These are phyloP conservation scores for Nycticebus coucang DNA, from an alignment of 2,113 vertebrate genomes.

Conservation along the genomic window DNA sequence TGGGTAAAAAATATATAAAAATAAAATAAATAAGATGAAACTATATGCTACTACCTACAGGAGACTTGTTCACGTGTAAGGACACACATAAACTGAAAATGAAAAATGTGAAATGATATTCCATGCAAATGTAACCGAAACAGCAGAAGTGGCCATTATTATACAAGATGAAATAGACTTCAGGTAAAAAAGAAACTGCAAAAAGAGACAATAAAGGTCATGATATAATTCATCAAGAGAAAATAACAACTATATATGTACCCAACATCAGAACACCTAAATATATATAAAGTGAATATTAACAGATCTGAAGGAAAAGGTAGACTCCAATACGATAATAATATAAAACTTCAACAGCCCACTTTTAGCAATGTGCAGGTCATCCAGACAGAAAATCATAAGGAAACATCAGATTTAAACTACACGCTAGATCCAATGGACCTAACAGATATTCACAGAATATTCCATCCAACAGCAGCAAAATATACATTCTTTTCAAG, in stretches of 20 bases:
- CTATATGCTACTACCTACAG: neutral
- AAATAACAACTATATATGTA: neutral
- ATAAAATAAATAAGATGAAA: neutral
- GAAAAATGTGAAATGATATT: neutral
- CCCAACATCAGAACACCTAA: neutral
- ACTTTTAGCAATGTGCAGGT: neutral
- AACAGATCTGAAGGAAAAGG: neutral
- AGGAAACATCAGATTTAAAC: neutral
- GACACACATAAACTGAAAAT: neutral
- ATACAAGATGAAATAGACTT: neutral
- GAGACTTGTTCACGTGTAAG: neutral
- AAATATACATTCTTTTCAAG: neutral
- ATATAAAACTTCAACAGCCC: neutral
- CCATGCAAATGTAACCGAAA: neutral
- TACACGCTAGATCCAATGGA: neutral
- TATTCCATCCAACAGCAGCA: neutral
- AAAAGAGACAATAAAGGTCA: neutral
- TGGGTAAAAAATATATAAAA: neutral
- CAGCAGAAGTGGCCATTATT: neutral
- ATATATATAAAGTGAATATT: neutral
- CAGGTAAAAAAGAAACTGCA: neutral
- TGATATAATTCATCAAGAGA: neutral
- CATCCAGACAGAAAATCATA: neutral
- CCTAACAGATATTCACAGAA: neutral
- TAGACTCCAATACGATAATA: neutral